Percentiles rank a stretch among this genome's conserved stretches.
Conservation (phyloP, 2,888 invertebrate genomes). For the Cyclophora albipunctata region DNA sequence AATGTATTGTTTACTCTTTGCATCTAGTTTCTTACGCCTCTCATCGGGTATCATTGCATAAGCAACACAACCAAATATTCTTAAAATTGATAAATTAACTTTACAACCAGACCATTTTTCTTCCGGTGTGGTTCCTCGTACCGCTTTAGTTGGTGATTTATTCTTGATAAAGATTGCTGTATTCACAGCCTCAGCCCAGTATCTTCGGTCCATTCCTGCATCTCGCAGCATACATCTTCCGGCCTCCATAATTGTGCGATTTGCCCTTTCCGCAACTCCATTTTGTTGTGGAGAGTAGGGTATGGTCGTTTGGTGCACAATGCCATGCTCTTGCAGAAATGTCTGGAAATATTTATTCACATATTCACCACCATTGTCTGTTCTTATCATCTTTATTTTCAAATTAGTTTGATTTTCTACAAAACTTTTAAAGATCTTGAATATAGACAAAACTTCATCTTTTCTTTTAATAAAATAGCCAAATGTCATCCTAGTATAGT, state of each 20-base stretch:
- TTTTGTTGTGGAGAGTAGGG: constrained; percentile 6
- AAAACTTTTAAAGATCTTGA: constrained; percentile 1
- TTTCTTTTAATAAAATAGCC: background rate
- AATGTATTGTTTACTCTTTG: constrained; percentile 3
- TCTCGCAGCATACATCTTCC: constrained; percentile 2
- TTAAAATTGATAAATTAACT: constrained; percentile 3
- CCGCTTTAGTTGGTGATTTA: constrained; percentile 1
- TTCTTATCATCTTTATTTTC: constrained; percentile 2
- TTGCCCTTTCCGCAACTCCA: constrained; percentile 4
- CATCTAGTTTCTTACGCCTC: constrained; percentile 5
- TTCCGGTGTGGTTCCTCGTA: constrained; percentile 3
- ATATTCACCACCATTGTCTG: constrained; percentile 9
- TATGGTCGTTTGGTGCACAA: constrained; percentile 3
- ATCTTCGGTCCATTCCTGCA: background rate
- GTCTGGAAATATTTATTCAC: constrained; percentile 1
- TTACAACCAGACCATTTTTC: constrained; percentile 6
- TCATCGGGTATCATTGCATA: constrained; percentile 3
- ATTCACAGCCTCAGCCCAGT: constrained; percentile 6
- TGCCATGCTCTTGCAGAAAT: constrained; percentile 1
- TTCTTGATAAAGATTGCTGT: constrained; percentile 7
- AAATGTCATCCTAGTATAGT: background rate
- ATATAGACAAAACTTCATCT: background rate
- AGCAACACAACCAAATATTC: constrained; percentile 10
- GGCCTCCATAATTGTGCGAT: constrained; percentile 3
- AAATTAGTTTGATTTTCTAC: constrained; percentile 6